phyloP scores from a whole-genome alignment of 2,888 invertebrate species.

The Trichogramma dendrolimi region DNA sequence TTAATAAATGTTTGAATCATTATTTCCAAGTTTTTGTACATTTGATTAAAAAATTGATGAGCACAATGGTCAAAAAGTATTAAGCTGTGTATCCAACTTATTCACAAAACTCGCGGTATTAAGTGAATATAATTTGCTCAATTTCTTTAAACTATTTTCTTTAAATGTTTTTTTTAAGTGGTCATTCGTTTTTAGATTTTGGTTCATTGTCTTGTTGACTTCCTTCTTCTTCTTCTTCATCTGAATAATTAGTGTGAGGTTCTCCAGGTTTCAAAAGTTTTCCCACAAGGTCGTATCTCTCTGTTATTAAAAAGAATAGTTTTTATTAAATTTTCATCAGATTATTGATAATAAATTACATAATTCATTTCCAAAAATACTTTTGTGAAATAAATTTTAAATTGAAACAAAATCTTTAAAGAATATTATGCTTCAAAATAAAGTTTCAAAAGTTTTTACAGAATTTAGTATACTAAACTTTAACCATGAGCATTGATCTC shows the following conservation, averaged over 20 bases:
- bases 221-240: conserved; percentile 73
- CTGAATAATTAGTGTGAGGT: conserved; percentile 83
- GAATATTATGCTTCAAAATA: not conserved
- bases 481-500: conserved; percentile 33
- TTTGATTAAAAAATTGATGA: no score
- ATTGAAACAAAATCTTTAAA: conserved; percentile 1
- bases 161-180: conserved; percentile 27
- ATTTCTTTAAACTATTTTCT: no score
- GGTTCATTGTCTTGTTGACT: conserved; percentile 51
- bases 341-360: no score
- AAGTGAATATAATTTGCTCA: no score
- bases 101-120: no score
- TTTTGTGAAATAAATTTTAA: not conserved
- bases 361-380: not conserved
- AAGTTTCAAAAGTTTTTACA: conserved; percentile 6
- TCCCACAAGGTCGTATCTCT: conserved; percentile 91
- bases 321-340: not conserved
- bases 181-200: conserved; percentile 51
- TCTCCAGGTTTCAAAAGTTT: conserved; percentile 87
- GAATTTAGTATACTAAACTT: conserved; percentile 4
- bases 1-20: no score
- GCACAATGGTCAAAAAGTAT: no score
- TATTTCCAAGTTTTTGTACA: no score
- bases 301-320: conserved; percentile 56
- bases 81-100: no score